Evolutionary conservation across 1,140 invertebrate genomes (phyloP).

Genomic region (Megathymus violae): DNA sequence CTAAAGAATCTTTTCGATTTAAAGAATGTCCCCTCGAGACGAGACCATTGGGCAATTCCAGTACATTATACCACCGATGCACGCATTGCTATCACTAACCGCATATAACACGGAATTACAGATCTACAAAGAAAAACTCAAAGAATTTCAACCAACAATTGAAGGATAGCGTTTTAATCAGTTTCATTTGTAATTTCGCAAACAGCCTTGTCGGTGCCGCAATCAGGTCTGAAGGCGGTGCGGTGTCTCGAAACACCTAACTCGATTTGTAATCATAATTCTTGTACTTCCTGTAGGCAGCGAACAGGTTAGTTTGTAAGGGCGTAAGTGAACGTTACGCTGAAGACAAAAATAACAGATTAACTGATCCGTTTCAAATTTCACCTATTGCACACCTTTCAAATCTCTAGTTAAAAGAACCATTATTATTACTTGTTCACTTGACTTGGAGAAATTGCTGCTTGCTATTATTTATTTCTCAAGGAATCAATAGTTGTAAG

Average conservation of each 20-base stretch:
- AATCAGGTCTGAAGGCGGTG: constrained; percentile 11
- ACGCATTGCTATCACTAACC: no score
- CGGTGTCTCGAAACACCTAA: constrained; percentile 21
- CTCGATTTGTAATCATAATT: constrained; percentile 19
- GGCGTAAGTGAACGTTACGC: not conserved
- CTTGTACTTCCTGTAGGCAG: constrained; percentile 16
- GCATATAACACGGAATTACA: no score
- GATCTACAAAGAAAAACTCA: no score
- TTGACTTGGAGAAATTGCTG: no score
- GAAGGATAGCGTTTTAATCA: constrained; percentile 2
- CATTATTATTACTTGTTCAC: no score
- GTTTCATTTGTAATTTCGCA: constrained; percentile 13
- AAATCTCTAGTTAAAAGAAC: no score
- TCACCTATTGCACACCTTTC: not conserved
- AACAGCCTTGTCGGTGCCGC: not conserved
- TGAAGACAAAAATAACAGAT: not conserved
- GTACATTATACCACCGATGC: no score
- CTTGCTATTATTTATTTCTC: no score
- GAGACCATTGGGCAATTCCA: no score
- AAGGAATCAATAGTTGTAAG: no score
- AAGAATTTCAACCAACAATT: not conserved
- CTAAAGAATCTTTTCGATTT: no score
- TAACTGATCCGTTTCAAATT: not conserved
- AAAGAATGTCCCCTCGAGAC: no score
- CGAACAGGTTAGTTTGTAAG: constrained; percentile 5